These are phyloP conservation scores for Naso thynnoides DNA, from an alignment of 2,797 vertebrate genomes.

Conservation along the genomic window DNA sequence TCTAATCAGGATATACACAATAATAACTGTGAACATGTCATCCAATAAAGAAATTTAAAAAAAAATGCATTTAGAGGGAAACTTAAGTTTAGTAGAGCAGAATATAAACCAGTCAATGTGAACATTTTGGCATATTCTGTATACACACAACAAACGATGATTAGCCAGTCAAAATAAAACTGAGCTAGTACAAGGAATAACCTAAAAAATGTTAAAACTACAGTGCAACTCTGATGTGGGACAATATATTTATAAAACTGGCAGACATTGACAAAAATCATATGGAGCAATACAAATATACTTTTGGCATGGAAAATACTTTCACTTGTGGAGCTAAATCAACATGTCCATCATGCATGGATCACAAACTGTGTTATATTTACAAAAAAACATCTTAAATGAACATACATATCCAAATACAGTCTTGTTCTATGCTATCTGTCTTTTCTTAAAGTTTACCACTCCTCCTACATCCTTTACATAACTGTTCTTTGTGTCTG, in stretches of 20 bases:
- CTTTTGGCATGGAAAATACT: background rate
- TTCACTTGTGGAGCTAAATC: too few relatives aligned
- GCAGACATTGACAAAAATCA: background rate
- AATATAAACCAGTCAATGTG: background rate
- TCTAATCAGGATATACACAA: background rate
- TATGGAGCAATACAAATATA: background rate
- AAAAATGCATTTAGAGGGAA: background rate
- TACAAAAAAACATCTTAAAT: background rate
- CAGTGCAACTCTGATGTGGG: background rate
- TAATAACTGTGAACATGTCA: background rate
- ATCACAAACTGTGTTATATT: background rate
- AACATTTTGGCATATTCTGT: background rate
- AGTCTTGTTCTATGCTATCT: too few relatives aligned
- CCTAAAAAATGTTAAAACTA: background rate
- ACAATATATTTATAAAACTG: background rate
- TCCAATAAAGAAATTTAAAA: background rate
- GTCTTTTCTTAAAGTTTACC: background rate
- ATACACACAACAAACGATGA: background rate
- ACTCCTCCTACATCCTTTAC: background rate
- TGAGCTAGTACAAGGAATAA: background rate
- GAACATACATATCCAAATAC: background rate
- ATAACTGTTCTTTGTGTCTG: constrained; percentile 8
- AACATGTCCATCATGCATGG: background rate
- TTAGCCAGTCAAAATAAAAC: too few relatives aligned
- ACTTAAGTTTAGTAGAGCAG: background rate